These are phyloP conservation scores for Mythimna pallens DNA, from an alignment of 2,888 invertebrate genomes.

Conservation along the genomic window DNA sequence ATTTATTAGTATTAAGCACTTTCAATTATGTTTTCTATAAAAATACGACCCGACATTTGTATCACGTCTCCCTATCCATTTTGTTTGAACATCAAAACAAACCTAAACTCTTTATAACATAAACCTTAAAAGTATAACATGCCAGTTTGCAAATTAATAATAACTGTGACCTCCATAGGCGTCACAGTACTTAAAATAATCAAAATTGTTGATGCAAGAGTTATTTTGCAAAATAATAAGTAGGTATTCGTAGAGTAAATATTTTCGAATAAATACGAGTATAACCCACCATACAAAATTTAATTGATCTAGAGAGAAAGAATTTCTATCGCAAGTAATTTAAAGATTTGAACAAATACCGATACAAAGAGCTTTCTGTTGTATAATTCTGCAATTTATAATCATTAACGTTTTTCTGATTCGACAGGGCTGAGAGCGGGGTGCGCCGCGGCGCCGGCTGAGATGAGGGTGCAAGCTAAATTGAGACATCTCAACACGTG, in stretches of 20 bases:
- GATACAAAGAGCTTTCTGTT: constrained; percentile 76
- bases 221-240: constrained; percentile 2
- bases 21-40: too few species aligned
- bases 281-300: constrained; percentile 20
- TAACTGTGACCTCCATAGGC: too few species aligned
- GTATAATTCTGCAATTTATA: constrained; percentile 88
- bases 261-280: constrained; percentile 13
- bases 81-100: too few species aligned
- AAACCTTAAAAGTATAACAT: too few species aligned
- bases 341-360: constrained; percentile 75
- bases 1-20: too few species aligned
- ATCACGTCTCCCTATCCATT: too few species aligned
- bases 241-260: background rate
- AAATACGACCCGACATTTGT: too few species aligned
- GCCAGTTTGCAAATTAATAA: too few species aligned
- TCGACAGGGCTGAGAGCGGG: constrained; percentile 71
- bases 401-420: constrained; percentile 85
- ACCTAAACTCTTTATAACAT: too few species aligned
- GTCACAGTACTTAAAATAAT: constrained; percentile 1
- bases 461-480: constrained; percentile 82
- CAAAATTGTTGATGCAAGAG: background rate
- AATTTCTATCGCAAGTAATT: constrained; percentile 66
- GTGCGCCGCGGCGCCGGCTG: constrained; percentile 46
- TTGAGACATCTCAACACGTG: constrained; percentile 88
- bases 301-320: constrained; percentile 51